Base-by-base conservation (phyloP, 2,888 invertebrate species). In the Trypoxylon attenuatum region DNA sequence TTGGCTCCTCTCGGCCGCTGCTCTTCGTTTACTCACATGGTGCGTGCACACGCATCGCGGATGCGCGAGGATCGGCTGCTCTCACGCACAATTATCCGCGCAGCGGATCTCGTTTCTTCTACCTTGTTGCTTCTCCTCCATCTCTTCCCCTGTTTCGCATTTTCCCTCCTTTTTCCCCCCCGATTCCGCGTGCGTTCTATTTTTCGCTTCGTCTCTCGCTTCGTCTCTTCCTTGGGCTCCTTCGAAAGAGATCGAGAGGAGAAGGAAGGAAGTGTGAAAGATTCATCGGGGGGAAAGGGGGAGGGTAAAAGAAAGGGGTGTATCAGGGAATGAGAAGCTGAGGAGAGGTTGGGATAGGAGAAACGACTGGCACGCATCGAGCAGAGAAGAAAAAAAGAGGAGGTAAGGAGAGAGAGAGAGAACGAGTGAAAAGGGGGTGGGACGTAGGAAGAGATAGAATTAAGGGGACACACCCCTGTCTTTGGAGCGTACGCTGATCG, bases 401-500 rank as follows among this genome's bases (percentile, higher is more conserved):
- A 18, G 13, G 42, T 55, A 13, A 19, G 4, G 53, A 42, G 39
- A 19, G 39, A 42, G 50, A 43, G 23, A 51, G 45, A 22, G 51
- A 50, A 43, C 23, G 41, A 47, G 55, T 18, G 49, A 64, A 19
- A 16, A 39, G 38, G 27, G 38, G 42, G 23, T 22, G 38, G 25
- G 56, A 16, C 51, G 5, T 33, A 29, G 52, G 67, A 49, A 52
- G 59, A 58, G 57, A 72, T 58, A 46, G 61, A 71, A 71, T 69
- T 68, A 71, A 64, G 62, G 69, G 71, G 61, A 60, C 72, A 68
- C 68, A 82, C 86, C 86, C 86, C 86, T 85, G 71, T 82, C 83
- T 84, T 73, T 86, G 76, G 80, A 86, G 85, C 87, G 84, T 86
- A 80, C 76, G 73, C 81, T 83, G 79, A 84, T 86, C 82, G 82